Evolutionary conservation across 1,140 invertebrate species (phyloP).

Genomic region (Anthonomus grandis): DNA sequence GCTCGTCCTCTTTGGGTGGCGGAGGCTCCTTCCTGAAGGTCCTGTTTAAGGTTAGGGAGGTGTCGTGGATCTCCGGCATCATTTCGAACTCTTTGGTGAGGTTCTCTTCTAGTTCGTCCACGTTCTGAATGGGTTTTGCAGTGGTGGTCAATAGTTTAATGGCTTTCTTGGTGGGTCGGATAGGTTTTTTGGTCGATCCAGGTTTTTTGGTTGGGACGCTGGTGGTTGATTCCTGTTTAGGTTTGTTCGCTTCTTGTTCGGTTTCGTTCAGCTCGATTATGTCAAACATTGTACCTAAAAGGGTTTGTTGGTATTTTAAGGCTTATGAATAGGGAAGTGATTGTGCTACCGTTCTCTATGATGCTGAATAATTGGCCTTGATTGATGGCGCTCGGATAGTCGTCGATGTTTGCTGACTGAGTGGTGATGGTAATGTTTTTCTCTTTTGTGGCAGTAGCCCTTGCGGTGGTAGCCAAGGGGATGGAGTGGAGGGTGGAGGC

Average conservation of each 20-base stretch:
- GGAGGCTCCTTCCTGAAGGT: constrained; percentile 45
- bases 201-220: too few species aligned
- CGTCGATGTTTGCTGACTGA: constrained; percentile 20
- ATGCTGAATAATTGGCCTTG: constrained; percentile 48
- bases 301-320: too few species aligned
- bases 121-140: constrained; percentile 20
- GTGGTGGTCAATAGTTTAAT: not conserved
- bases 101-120: constrained; percentile 16
- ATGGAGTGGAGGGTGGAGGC: too few species aligned
- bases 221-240: constrained; percentile 5
- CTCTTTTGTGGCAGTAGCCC: too few species aligned
- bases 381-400: constrained; percentile 45
- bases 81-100: constrained; percentile 42
- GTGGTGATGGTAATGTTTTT: not conserved
- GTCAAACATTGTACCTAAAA: constrained; percentile 44
- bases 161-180: constrained; percentile 6
- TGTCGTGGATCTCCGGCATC: constrained; percentile 37
- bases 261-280: constrained; percentile 46
- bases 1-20: constrained; percentile 16
- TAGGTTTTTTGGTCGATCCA: constrained; percentile 2
- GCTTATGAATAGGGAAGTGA: not conserved
- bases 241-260: constrained; percentile 27
- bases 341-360: constrained; percentile 44
- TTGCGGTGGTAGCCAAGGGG: too few species aligned
- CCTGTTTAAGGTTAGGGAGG: constrained; percentile 39